phyloP scores from a whole-genome alignment of 2,113 vertebrate genomes.

The Grus americana region DNA sequence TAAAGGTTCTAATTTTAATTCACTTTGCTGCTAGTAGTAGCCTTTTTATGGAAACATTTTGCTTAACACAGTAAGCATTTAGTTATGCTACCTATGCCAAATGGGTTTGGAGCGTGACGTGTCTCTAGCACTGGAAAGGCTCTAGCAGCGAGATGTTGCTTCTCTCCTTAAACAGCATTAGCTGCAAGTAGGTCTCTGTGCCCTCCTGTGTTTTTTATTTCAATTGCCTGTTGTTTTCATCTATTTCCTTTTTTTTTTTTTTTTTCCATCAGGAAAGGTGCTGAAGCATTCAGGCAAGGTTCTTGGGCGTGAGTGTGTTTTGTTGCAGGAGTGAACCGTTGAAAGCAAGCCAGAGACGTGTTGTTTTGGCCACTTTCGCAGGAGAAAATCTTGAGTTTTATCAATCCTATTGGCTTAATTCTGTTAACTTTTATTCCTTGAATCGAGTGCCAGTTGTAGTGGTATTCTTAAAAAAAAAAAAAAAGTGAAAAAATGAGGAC shows the following conservation, averaged over 20 bases:
- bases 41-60: background rate
- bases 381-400: background rate
- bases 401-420: background rate
- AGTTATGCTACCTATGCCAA: background rate
- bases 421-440: background rate
- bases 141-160: background rate
- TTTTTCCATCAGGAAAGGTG: background rate
- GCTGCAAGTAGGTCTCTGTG: background rate
- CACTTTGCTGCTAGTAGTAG: background rate
- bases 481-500: background rate
- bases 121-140: background rate
- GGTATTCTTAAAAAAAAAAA: background rate
- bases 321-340: background rate
- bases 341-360: background rate
- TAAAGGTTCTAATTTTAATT: background rate
- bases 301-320: background rate
- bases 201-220: background rate
- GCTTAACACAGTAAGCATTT: background rate
- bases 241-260: background rate
- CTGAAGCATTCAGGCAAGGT: background rate
- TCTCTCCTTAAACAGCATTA: background rate
- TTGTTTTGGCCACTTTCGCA: background rate
- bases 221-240: background rate
- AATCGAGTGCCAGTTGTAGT: background rate
- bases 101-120: background rate